Conservation (phyloP, 2,888 invertebrate genomes). For the Pterostichus niger region DNA sequence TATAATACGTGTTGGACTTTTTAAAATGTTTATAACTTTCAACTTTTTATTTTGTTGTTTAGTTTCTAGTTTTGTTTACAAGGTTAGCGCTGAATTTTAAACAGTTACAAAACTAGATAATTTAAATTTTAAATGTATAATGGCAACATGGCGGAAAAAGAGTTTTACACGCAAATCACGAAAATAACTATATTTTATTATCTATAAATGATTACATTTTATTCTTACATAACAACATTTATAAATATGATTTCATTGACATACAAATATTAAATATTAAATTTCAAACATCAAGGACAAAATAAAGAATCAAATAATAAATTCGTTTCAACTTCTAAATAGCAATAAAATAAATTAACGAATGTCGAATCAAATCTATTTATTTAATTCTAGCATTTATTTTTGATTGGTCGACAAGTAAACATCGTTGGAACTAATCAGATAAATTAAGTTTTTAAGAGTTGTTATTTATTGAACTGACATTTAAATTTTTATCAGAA, state of each 20-base stretch:
- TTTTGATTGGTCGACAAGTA: neutral
- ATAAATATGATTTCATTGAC: neutral
- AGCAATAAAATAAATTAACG: no score
- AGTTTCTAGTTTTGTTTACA: constrained; percentile 1
- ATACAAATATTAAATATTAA: no score
- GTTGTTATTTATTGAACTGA: constrained; percentile 2
- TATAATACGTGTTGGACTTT: neutral
- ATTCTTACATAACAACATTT: neutral
- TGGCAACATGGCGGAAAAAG: neutral
- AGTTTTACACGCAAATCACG: neutral
- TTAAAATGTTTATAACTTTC: constrained; percentile 1
- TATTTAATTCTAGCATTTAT: neutral
- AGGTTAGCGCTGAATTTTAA: constrained; percentile 12
- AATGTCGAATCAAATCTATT: neutral
- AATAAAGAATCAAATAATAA: no score
- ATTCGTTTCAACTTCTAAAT: no score
- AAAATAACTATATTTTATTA: neutral
- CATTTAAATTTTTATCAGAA: constrained; percentile 12
- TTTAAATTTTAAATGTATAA: constrained; percentile 12
- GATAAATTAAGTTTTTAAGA: constrained; percentile 10
- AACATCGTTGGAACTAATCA: constrained; percentile 5
- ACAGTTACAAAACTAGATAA: constrained; percentile 2
- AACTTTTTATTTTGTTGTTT: neutral
- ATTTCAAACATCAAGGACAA: no score
- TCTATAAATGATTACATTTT: neutral